Conservation (phyloP, 2,888 invertebrate species). For the Caenorhabditis imperialis region DNA sequence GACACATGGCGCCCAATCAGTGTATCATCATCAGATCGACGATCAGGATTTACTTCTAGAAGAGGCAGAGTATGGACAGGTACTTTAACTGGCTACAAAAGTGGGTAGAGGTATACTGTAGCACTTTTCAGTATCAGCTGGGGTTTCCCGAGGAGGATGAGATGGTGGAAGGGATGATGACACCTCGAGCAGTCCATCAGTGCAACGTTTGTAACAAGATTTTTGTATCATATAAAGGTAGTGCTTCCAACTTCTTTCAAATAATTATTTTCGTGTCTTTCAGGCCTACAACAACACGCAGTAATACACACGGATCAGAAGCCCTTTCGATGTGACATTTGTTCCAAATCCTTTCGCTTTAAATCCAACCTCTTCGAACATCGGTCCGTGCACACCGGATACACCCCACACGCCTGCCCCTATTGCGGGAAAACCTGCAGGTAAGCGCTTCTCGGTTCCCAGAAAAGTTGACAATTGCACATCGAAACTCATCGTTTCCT, state of each 20-base stretch:
- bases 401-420: constrained; percentile 77
- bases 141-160: constrained; percentile 60
- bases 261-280: constrained; percentile 6
- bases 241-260: not conserved
- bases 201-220: constrained; percentile 77
- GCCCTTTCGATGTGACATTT: constrained; percentile 77
- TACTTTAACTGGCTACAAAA: not conserved
- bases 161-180: constrained; percentile 54
- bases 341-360: constrained; percentile 76
- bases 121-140: constrained; percentile 35
- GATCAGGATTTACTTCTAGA: constrained; percentile 43
- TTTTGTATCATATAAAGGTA: constrained; percentile 78
- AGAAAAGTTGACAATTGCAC: not conserved
- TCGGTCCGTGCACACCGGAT: constrained; percentile 76
- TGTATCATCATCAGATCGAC: constrained; percentile 45
- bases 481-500: not conserved
- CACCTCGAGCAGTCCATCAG: constrained; percentile 75
- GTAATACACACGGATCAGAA: constrained; percentile 78
- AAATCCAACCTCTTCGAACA: constrained; percentile 78
- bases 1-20: constrained; percentile 22
- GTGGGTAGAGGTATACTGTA: too few species aligned
- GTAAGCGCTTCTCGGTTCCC: constrained; percentile 20
- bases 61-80: constrained; percentile 38
- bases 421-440: constrained; percentile 78
- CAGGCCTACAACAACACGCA: constrained; percentile 78